A percentile compares a stretch with the other conserved stretches of the same genome.
Evolutionary conservation across 2,888 invertebrate species (phyloP).

Genomic region (Blomia tropicalis): DNA sequence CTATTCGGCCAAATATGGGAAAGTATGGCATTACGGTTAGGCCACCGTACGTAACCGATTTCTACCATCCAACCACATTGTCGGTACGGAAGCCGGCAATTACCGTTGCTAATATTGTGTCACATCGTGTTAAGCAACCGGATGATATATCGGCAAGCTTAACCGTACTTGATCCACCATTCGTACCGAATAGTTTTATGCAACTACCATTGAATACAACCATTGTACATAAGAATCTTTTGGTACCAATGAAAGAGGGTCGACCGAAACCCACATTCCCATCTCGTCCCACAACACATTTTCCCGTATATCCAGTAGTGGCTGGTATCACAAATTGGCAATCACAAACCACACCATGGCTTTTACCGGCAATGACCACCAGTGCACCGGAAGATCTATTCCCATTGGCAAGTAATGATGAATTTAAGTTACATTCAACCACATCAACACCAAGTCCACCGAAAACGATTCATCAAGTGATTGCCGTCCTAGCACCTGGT

Average conservation of each 20-base stretch:
- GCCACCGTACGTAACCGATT: slow-evolving; percentile 5
- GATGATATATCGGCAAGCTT: slow-evolving; percentile 27
- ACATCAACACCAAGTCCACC: background rate
- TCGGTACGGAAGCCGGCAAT: background rate
- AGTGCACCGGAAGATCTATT: background rate
- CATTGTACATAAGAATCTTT: slow-evolving; percentile 28
- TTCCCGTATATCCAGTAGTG: slow-evolving; percentile 23
- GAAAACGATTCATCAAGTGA: background rate
- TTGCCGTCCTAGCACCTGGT: background rate
- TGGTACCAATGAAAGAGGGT: slow-evolving; percentile 27
- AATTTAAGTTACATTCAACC: background rate
- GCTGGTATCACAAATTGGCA: slow-evolving; percentile 24
- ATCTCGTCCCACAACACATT: slow-evolving; percentile 21
- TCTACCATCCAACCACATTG: background rate
- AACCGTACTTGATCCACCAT: slow-evolving; percentile 27
- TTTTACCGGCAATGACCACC: slow-evolving; percentile 14
- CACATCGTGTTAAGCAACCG: slow-evolving; percentile 21
- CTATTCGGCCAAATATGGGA: background rate
- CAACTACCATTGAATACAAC: slow-evolving; percentile 26
- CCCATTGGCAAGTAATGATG: background rate
- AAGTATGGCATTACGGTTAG: background rate
- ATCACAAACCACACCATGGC: slow-evolving; percentile 15
- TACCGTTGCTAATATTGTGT: background rate
- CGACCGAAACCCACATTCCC: slow-evolving; percentile 22
- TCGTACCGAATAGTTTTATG: background rate